These are phyloP conservation scores for Teleogryllus oceanicus DNA, from an alignment of 2,888 invertebrate species.

Conservation along the genomic window DNA sequence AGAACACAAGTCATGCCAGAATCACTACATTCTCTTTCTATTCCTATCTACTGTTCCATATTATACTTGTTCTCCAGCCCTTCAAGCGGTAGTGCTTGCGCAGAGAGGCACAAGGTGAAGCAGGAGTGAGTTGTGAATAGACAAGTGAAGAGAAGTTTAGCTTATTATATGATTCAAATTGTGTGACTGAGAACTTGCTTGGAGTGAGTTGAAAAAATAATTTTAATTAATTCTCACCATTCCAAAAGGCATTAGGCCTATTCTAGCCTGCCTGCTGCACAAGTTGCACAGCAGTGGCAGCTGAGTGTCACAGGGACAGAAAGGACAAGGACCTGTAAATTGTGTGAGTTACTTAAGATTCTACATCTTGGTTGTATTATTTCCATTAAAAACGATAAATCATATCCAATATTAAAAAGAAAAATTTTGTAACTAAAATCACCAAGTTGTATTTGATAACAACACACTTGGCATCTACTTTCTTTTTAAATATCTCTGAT, in stretches of 20 bases:
- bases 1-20: slow-evolving; percentile 20
- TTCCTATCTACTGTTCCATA: slow-evolving; percentile 26
- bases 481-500: too few species aligned
- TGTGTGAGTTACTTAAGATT: too few species aligned
- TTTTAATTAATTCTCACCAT: slow-evolving; percentile 23
- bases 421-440: too few species aligned
- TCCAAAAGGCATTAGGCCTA: slow-evolving; percentile 25
- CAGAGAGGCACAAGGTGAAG: background rate
- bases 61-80: slow-evolving; percentile 24
- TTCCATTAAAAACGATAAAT: too few species aligned
- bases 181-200: slow-evolving; percentile 23
- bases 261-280: slow-evolving; percentile 20
- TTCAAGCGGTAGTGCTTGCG: background rate
- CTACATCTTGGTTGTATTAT: too few species aligned
- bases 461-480: too few species aligned
- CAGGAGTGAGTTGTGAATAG: slow-evolving; percentile 20
- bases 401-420: too few species aligned
- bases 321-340: background rate
- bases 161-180: slow-evolving; percentile 20
- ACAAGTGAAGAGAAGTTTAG: slow-evolving; percentile 4
- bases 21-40: slow-evolving; percentile 23
- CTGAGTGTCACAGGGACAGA: background rate
- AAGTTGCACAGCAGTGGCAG: slow-evolving; percentile 7
- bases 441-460: too few species aligned
- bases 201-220: slow-evolving; percentile 4